Evolutionary conservation across 2,888 invertebrate species (phyloP), one percentile per base, ranked within the genome.

Genomic region (Epinotia brunnichana): DNA sequence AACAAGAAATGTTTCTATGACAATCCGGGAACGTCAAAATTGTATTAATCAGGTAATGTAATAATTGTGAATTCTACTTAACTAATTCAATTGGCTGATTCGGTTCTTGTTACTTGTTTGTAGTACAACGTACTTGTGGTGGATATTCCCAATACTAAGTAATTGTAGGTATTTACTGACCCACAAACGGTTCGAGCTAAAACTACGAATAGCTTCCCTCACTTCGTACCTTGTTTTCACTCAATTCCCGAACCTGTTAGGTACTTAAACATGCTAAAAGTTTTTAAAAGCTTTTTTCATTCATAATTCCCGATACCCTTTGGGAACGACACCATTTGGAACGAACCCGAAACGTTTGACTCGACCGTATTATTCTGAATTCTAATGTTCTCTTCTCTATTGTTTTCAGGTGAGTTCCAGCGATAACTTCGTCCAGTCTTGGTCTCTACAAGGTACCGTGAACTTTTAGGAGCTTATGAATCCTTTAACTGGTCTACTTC

Each of bases 381-480:
- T 54, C 54, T 72, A 54, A 72, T 72, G 21, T 67, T 51, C 2
- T 48, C 17, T 51, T 57, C 35, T 61, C 19, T 68, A 21, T 72
- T 72, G 72, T 68, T 24, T 39, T 39, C 72, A 72, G 72, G 72
- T 72, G 56, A 72, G 72, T 68, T 72, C 61, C 35, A 17, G 17
- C 61, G 13, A 35, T 54, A 67, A 13, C 29, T 21, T 39, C 41
- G 15, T 41, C 21, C 48, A 48, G 48, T 62, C 5, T 29, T 35
- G 21, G 48, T 41, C 24, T 19, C 71, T n/a, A 56, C 11, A 44
- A 68, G 72, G 67, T 68, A 72, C 61, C 54, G 53, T 61, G 39
- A 59, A 56, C 69, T 29, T 63, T 62, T 35, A 19, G 67, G 72
- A 39, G 61, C 56, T 67, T 24, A 21, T 41, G 41, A 62, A 51